Percentiles rank a stretch among this genome's conserved stretches.
These are phyloP conservation scores for Entomobrya proxima DNA, from an alignment of 2,888 invertebrate genomes.

Conservation along the genomic window DNA sequence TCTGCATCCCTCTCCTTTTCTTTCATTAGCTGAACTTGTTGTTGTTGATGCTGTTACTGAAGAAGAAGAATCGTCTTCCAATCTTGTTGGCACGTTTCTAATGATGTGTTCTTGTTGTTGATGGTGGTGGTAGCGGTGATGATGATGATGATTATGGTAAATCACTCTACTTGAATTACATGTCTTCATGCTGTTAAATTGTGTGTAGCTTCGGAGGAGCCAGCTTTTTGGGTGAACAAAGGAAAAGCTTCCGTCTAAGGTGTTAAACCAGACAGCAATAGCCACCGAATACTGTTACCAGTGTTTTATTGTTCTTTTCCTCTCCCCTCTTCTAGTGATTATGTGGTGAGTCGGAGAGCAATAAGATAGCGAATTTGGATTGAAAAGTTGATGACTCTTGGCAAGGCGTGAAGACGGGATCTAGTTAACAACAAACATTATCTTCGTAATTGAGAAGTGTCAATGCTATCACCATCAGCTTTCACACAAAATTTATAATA, in stretches of 20 bases:
- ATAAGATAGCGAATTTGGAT: background rate
- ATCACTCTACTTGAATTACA: conserved; percentile 61
- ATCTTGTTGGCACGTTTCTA: conserved; percentile 62
- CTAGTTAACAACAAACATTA: background rate
- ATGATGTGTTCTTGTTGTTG: conserved; percentile 50
- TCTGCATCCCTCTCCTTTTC: conserved; percentile 32
- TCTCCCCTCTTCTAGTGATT: background rate
- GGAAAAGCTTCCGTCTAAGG: conserved; percentile 22
- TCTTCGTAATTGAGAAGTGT: background rate
- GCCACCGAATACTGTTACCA: conserved; percentile 33
- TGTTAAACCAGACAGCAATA: background rate
- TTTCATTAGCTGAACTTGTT: conserved; percentile 11
- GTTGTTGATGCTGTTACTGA: conserved; percentile 21
- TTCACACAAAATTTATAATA: no score
- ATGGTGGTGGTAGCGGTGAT: conserved; percentile 23
- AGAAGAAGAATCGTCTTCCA: conserved; percentile 37
- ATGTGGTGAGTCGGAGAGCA: background rate
- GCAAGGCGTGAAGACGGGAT: conserved; percentile 1
- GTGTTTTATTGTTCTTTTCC: conserved; percentile 34
- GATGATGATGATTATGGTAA: conserved; percentile 53
- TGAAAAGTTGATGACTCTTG: conserved; percentile 12
- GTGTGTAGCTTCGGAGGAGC: conserved; percentile 55
- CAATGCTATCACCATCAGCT: no score
- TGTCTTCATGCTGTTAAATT: conserved; percentile 66
- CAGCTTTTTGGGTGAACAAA: conserved; percentile 59